Percentiles rank a stretch among this genome's conserved stretches.
phyloP scores from a whole-genome alignment of 2,797 vertebrate genomes.

The Psittacula echo region DNA sequence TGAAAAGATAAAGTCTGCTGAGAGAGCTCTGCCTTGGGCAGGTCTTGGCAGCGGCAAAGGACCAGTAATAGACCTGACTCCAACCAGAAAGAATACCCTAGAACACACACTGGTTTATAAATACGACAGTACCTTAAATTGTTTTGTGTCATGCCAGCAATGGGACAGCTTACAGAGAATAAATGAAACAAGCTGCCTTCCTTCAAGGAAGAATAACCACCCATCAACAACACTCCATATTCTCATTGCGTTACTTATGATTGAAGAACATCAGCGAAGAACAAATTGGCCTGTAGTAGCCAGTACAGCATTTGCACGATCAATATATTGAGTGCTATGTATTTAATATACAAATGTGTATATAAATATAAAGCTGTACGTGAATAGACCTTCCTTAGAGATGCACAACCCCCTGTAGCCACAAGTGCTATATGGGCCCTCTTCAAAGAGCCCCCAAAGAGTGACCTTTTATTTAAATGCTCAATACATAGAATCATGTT shows the following conservation, averaged over 20 bases:
- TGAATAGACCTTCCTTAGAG: not conserved
- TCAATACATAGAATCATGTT: not conserved
- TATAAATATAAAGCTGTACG: not conserved
- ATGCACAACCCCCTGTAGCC: not conserved
- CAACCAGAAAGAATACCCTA: not conserved
- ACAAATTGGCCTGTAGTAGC: not conserved
- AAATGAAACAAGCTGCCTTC: not conserved
- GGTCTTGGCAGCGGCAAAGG: not conserved
- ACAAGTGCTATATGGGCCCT: rapidly evolving
- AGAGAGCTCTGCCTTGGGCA: conserved; percentile 26
- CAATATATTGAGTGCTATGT: not conserved
- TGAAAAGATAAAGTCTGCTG: not conserved
- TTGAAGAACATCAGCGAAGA: not conserved
- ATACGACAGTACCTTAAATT: not conserved
- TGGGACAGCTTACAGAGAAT: not conserved
- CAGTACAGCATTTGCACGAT: not conserved
- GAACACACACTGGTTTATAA: not conserved
- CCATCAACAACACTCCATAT: not conserved
- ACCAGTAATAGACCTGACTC: not conserved
- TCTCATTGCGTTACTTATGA: not conserved
- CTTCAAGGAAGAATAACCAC: not conserved
- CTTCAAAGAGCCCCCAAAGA: not conserved
- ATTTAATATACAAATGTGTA: not conserved
- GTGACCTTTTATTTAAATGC: not conserved
- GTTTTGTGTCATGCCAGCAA: not conserved